Evolutionary conservation across 2,888 invertebrate species (phyloP), one percentile per base, ranked within the genome.

Genomic region (Meganola albula): DNA sequence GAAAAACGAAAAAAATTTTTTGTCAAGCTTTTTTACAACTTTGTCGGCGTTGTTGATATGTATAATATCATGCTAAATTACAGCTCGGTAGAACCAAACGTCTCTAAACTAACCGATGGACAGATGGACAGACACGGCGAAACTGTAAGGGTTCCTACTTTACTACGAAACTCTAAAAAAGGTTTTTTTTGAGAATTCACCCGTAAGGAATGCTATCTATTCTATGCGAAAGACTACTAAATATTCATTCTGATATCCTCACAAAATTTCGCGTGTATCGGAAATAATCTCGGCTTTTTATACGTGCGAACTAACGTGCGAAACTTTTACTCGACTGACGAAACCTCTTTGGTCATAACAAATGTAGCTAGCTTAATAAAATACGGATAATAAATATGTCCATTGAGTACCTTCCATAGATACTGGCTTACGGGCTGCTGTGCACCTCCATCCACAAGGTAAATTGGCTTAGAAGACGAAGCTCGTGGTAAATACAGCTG

Each of bases 371-470:
- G 6, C 16, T 6, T 5, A 16, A 16, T 16, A 16, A 16, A 16
- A 5, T 16, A 16, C 16, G 6, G 4, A 16, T 6, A 16, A 16
- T 5, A 6, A 16, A 5, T 16, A 16, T 16, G 16, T 6, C 16
- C 4, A 16, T n/a, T 20, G 20, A 5, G 3, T 53, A 74, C 77
- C 71, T 77, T 77, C 77, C 77, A 77, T 11, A 75, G 34, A 38
- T 62, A 77, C 1, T 39, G 42, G 1, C 69, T 58, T 3, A 68
- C 52, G 0, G 38, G 27, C 36, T 65, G 60, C 27, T 27, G 2
- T 25, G 21, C 4, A 48, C 5, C 8, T 5, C 32, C 26, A 20
- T 63, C 57, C 1, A 14, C 16, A 1, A 60, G 31, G 0, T 18
- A 32, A 4, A 53, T 37, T 4, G 33, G 27, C n/a, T 36, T n/a